Base-by-base conservation (phyloP, 2,888 invertebrate genomes). In the Melipona bicolor region DNA sequence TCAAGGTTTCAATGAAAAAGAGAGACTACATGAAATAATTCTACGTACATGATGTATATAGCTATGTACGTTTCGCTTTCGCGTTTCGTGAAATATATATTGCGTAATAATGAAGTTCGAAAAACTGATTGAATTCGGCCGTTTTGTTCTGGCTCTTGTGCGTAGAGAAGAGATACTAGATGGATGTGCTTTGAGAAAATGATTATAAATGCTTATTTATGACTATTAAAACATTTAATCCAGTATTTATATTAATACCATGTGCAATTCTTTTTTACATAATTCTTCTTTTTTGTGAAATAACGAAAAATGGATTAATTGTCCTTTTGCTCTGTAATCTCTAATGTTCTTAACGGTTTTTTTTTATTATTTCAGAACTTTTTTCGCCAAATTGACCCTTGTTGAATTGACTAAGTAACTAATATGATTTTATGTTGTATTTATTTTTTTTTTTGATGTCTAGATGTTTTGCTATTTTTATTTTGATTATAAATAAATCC, bases 1-100 rank as follows among this genome's bases (percentile, higher is more conserved):
- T 84, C 85, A 83, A 83, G 83, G 83, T 49, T 81, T 54, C n/a
- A n/a, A 71, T 13, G 21, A 32, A 13, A 50, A 52, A 27, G 50
- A 49, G 52, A 24, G 43, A 43, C 43, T 43, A 43, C 11, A 9
- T 43, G 43, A 43, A 43, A 43, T 43, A 43, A 43, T 43, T 43
- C 49, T 74, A 43, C 62, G 74, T 52, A 67, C 70, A 61, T 32
- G 50, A 65, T 36, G 21, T 52, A 27, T 1, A 27, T 27, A 52
- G 62, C 36, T 70, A 27, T n/a, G n/a, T 32, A 64, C 27, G 27
- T 27, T 27, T 27, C 27, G 27, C 27, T 17, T 43, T 59, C 36
- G 59, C 32, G 50, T 80, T 65, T 70, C 62, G 54, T 61, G 50
- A 49, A 81, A 62, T 54, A 68, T 54, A 17, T 70, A n/a, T 64